Evolutionary conservation across 2,888 invertebrate species (phyloP).

Genomic region (Cabera pusaria): DNA sequence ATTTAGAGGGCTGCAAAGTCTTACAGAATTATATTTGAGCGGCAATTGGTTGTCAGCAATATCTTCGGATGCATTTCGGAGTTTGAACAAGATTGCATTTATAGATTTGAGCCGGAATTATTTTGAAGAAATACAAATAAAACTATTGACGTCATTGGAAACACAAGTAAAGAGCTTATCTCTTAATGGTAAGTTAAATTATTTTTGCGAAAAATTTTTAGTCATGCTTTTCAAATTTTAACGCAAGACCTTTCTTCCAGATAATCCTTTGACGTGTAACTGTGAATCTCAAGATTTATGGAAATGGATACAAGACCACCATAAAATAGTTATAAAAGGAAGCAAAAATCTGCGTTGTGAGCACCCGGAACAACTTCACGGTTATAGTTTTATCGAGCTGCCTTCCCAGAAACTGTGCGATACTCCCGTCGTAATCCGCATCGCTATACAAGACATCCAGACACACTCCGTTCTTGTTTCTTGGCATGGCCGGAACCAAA

Average conservation of each 20-base stretch:
- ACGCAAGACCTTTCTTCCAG: slow-evolving; percentile 83
- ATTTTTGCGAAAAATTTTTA: no score
- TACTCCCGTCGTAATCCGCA: slow-evolving; percentile 90
- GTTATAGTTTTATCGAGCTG: slow-evolving; percentile 89
- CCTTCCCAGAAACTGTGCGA: slow-evolving; percentile 93
- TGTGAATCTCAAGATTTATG: slow-evolving; percentile 96
- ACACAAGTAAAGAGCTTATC: slow-evolving; percentile 90
- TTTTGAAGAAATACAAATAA: slow-evolving; percentile 90
- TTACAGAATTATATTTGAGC: slow-evolving; percentile 90
- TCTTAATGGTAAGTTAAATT: slow-evolving; percentile 90
- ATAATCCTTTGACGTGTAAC: slow-evolving; percentile 94
- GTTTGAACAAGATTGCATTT: slow-evolving; percentile 88
- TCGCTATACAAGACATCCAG: slow-evolving; percentile 94
- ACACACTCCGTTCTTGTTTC: slow-evolving; percentile 93
- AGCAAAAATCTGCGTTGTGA: slow-evolving; percentile 89
- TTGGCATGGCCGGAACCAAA: slow-evolving; percentile 95
- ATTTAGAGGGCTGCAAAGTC: slow-evolving; percentile 89
- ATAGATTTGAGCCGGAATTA: slow-evolving; percentile 93
- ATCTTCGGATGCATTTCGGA: slow-evolving; percentile 90
- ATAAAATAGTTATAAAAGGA: slow-evolving; percentile 86
- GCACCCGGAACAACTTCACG: slow-evolving; percentile 91
- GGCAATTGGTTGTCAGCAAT: slow-evolving; percentile 92
- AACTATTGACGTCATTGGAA: slow-evolving; percentile 90
- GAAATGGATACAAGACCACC: slow-evolving; percentile 96
- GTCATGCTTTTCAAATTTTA: no score